These are phyloP conservation scores for Enteromius viviparus DNA, from an alignment of 2,797 vertebrate genomes.

Conservation along the genomic window DNA sequence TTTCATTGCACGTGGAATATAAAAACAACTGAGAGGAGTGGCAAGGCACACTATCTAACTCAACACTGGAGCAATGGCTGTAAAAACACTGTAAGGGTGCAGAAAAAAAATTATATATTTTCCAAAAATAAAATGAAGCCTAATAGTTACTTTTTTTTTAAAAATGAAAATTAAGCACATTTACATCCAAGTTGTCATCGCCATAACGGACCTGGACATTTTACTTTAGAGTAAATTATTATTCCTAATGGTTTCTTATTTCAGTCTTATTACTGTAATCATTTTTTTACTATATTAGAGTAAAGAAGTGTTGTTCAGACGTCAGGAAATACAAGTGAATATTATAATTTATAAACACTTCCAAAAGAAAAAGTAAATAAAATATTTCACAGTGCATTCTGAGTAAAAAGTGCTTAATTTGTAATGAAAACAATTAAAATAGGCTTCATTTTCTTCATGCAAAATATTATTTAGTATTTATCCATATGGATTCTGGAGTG, in stretches of 20 bases:
- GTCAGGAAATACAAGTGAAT: neutral
- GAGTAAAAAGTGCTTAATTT: neutral
- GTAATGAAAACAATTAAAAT: neutral
- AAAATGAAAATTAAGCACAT: neutral
- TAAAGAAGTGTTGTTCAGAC: neutral
- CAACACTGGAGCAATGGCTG: neutral
- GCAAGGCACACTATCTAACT: neutral
- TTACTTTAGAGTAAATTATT: neutral
- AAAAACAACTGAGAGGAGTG: conserved; percentile 11
- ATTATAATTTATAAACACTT: neutral
- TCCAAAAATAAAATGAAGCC: neutral
- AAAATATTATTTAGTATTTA: neutral
- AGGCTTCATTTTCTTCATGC: conserved; percentile 1
- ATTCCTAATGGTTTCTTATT: neutral
- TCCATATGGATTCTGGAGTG: neutral
- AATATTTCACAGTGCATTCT: neutral
- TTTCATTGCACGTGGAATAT: neutral
- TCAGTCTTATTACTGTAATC: conserved; percentile 8
- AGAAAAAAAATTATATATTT: neutral
- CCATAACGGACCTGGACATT: neutral
- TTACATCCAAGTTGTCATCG: neutral
- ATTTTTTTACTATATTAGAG: neutral
- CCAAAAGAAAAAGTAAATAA: too few relatives aligned
- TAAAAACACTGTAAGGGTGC: neutral
- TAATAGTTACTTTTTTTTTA: neutral